These are phyloP conservation scores for Miltochrista miniata DNA, from an alignment of 2,888 invertebrate species.

Conservation along the genomic window DNA sequence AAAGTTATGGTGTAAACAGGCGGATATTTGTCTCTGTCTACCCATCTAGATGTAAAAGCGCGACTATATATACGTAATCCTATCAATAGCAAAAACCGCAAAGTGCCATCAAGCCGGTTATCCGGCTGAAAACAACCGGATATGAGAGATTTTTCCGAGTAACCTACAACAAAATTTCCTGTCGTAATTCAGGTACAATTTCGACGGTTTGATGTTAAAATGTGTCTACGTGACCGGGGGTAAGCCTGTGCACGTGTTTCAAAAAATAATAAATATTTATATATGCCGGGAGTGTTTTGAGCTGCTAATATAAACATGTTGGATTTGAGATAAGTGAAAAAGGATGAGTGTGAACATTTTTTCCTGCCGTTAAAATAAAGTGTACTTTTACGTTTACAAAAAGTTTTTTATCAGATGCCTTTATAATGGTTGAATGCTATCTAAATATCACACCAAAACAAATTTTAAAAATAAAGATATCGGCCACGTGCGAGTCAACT, in stretches of 20 bases:
- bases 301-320: constrained; percentile 4
- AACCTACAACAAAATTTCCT: no score
- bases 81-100: constrained; percentile 27
- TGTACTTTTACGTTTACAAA: not conserved
- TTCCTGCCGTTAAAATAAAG: constrained; percentile 2
- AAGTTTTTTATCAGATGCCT: constrained; percentile 2
- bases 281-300: constrained; percentile 1
- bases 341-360: constrained; percentile 2
- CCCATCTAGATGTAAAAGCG: no score
- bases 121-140: constrained; percentile 22
- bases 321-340: constrained; percentile 2
- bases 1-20: no score
- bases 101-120: constrained; percentile 28
- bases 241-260: constrained; percentile 9
- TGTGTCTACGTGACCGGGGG: constrained; percentile 12
- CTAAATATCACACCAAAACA: no score
- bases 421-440: not conserved
- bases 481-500: no score
- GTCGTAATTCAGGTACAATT: no score
- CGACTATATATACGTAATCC: constrained; percentile 22
- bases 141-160: constrained; percentile 14
- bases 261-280: constrained; percentile 9
- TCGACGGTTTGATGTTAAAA: constrained; percentile 24
- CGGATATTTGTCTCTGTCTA: no score
- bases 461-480: no score